phyloP scores from a whole-genome alignment of 2,113 vertebrate genomes.

The Brachionichthys hirsutus region DNA sequence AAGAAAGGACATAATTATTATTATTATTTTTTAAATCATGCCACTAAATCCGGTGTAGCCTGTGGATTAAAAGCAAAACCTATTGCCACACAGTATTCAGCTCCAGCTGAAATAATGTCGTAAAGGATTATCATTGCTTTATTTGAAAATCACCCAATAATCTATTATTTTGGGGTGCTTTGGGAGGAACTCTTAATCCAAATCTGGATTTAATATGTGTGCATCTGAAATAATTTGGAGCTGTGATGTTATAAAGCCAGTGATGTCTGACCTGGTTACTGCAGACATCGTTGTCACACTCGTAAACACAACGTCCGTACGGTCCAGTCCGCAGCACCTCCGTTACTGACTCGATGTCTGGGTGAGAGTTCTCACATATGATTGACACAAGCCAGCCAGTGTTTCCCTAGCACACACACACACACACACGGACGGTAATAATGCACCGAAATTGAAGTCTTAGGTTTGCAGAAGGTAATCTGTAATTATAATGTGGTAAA shows the following conservation, averaged over 20 bases:
- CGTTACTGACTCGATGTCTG: conserved; percentile 81
- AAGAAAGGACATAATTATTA: too few relatives aligned
- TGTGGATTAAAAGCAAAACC: too few relatives aligned
- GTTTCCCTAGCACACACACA: conserved; percentile 61
- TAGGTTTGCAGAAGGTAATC: background rate
- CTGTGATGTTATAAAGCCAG: background rate
- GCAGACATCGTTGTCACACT: conserved; percentile 86
- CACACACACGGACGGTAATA: background rate
- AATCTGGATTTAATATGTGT: too few relatives aligned
- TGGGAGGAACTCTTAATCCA: too few relatives aligned
- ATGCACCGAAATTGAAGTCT: background rate
- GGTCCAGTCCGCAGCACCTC: conserved; percentile 78
- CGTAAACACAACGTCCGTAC: conserved; percentile 84
- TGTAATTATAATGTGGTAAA: background rate
- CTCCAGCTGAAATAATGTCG: too few relatives aligned
- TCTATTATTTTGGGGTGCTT: too few relatives aligned
- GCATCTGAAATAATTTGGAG: too few relatives aligned
- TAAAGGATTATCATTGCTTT: too few relatives aligned
- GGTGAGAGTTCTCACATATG: conserved; percentile 71
- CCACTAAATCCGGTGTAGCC: too few relatives aligned
- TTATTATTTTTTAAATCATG: too few relatives aligned
- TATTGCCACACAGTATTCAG: too few relatives aligned
- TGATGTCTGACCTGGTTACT: conserved; percentile 79
- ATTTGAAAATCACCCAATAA: too few relatives aligned
- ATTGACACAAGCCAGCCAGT: conserved; percentile 81